Base-by-base conservation (phyloP, 64 coral and sea anemone species). In the Astreopora myriophthalma region DNA sequence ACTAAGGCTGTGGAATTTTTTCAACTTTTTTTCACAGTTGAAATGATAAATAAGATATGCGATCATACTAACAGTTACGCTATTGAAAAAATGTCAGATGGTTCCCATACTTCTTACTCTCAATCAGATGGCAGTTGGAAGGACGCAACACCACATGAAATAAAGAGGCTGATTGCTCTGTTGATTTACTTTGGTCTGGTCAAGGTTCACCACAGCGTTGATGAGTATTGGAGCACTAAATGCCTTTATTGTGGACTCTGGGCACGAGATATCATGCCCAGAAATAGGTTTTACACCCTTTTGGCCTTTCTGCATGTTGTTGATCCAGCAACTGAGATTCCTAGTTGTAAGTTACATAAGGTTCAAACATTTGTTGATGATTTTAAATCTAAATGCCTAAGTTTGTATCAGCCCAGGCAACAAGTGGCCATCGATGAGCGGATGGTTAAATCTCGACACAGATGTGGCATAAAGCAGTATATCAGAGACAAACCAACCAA, bases 1-100 rank as follows among this genome's bases (percentile, higher is more conserved):
- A 90, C 88, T 17, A 79, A 27, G 46, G 31, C 88, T 51, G 17
- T 81, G 16, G 76, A 81, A 10, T 91, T 91, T 74, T 91, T 91
- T 34, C 40, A 71, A 29, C 66, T 91, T 6, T 79, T 79, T 29
- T 79, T 79, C 30, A 34, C 75, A 16, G 44, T 7, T 12, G 44
- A 48, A 26, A 12, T 79, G 14, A 2, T 79, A 13, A 48, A 12
- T 30, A 52, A 25, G 1, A 52, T 79, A 27, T 30, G 25, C 5
- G 30, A 8, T 13, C 48, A 57, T 57, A 79, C 46, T 31, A 79
- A 79, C 30, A 31, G 39, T 28, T 79, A 79, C 55, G 46, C 73
- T 8, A 48, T 48, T 76, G 73, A 3, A 0, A 25, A 76, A 8
- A 76, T 48, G 3, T 8, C 73, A 12, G 49, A 52, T 52, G n/a